Base-by-base conservation (phyloP, 1,140 invertebrate species). In the Hycleus cichorii region DNA sequence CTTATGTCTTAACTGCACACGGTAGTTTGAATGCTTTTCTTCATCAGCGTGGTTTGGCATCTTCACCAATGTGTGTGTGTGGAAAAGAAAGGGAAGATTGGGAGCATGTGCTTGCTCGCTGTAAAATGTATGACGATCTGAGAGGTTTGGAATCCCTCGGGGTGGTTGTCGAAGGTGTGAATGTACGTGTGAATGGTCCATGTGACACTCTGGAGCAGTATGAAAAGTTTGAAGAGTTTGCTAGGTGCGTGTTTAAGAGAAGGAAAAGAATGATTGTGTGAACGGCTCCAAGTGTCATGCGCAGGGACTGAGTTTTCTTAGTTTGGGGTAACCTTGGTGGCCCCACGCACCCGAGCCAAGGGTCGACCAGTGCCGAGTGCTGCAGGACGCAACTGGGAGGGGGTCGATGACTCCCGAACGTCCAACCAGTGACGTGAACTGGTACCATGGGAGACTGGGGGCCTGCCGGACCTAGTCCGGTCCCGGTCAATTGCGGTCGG, bases 371-470 rank as follows among this genome's bases (percentile, higher is more conserved):
- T 46, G 26, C 44, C 52, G 12, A 44, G 11, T 39, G 42, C 27
- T 39, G 4, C 24, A 12, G n/a, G n/a, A 40, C 26, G 24, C 24
- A 40, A 50, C 24, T 42, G 10, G 18, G 40, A 64, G 60, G 51
- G 27, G 69, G 10, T 39, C n/a, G n/a, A n/a, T 65, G 10, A 56
- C 44, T 47, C 69, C 27, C 27, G 27, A 32, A 32, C 27, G 6
- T 32, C 27, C 27, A 3, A 32, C 27, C 27, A 32, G 27, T 32
- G 27, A 32, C 6, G 27, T 32, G 6, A 6, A 32, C 27, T 32
- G 27, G 27, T 32, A 32, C 27, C 27, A 32, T 32, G 27, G 27
- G 27, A 6, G 6, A 3, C 27, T 3, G 27, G 27, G 27, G 27
- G 27, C 27, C 27, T 6, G 3, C 6, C 3, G 27, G 27, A 6